Conservation (phyloP, 1,140 invertebrate genomes). For the Bombus superbus region DNA sequence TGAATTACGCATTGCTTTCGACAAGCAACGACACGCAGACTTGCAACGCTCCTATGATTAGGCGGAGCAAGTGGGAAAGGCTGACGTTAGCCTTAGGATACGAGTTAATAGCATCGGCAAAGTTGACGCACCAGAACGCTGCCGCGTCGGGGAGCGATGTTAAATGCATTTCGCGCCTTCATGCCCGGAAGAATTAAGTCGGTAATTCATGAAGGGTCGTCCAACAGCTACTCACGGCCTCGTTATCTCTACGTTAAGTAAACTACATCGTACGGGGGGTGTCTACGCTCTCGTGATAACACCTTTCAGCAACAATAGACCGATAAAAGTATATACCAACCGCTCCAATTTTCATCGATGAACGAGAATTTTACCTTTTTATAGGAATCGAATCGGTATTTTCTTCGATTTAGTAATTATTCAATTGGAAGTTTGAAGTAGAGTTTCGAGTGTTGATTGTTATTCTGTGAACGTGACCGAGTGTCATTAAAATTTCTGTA, state of each 20-base stretch:
- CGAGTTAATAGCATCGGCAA: slow-evolving; percentile 56
- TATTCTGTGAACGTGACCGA: not conserved
- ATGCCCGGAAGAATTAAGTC: slow-evolving; percentile 61
- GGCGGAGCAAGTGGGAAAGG: not conserved
- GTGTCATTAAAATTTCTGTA: no score
- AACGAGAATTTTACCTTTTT: not conserved
- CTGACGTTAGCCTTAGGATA: slow-evolving; percentile 45
- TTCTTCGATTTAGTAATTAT: not conserved
- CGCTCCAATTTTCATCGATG: not conserved
- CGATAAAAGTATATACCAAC: not conserved
- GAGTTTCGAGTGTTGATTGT: not conserved
- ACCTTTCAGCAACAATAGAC: slow-evolving; percentile 10
- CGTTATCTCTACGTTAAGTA: slow-evolving; percentile 52
- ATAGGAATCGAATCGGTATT: not conserved
- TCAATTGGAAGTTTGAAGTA: not conserved
- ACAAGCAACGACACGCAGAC: slow-evolving; percentile 7
- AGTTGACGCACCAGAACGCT: slow-evolving; percentile 39
- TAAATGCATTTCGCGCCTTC: slow-evolving; percentile 52
- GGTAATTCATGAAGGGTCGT: slow-evolving; percentile 59
- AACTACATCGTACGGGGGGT: slow-evolving; percentile 20
- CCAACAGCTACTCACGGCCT: slow-evolving; percentile 46
- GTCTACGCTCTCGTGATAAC: slow-evolving; percentile 22
- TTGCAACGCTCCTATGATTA: slow-evolving; percentile 2
- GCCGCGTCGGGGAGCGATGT: slow-evolving; percentile 26
- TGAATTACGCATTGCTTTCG: slow-evolving; percentile 42